Evolutionary conservation across 2,113 vertebrate species (phyloP).

Genomic region (Chamaetylas fuelleborni): DNA sequence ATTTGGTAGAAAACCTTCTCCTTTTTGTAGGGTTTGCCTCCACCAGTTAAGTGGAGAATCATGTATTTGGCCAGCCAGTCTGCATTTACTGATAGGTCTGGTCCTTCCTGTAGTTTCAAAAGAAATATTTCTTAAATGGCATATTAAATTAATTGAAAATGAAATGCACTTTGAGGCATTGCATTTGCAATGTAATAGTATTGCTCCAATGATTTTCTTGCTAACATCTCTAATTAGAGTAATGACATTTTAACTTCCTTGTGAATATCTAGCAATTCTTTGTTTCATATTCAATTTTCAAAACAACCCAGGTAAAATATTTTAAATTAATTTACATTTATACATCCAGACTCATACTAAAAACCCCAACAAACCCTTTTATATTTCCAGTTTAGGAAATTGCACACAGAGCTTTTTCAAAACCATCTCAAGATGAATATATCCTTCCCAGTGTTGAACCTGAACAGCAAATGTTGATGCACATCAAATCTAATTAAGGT

Average conservation of each 20-base stretch:
- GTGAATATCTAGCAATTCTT: not conserved
- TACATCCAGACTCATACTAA: not conserved
- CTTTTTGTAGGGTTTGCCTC: not conserved
- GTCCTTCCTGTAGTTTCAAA: not conserved
- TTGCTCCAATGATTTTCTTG: not conserved
- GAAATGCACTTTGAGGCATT: not conserved
- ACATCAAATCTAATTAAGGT: not conserved
- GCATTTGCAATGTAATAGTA: not conserved
- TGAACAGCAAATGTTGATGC: not conserved
- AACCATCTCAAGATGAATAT: not conserved
- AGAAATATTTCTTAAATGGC: not conserved
- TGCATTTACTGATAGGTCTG: not conserved
- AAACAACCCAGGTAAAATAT: not conserved
- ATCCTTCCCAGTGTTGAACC: not conserved
- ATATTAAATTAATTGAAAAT: slow-evolving; percentile 14
- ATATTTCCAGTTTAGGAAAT: not conserved
- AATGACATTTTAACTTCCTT: not conserved
- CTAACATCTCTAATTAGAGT: not conserved
- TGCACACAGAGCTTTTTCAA: not conserved
- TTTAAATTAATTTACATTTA: not conserved
- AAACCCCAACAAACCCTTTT: not conserved
- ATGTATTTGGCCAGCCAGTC: not conserved
- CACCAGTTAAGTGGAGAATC: not conserved
- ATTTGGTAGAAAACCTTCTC: not conserved
- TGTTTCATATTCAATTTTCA: not conserved